phyloP scores from a whole-genome alignment of 1,140 invertebrate genomes.

The Drosophila saltans region DNA sequence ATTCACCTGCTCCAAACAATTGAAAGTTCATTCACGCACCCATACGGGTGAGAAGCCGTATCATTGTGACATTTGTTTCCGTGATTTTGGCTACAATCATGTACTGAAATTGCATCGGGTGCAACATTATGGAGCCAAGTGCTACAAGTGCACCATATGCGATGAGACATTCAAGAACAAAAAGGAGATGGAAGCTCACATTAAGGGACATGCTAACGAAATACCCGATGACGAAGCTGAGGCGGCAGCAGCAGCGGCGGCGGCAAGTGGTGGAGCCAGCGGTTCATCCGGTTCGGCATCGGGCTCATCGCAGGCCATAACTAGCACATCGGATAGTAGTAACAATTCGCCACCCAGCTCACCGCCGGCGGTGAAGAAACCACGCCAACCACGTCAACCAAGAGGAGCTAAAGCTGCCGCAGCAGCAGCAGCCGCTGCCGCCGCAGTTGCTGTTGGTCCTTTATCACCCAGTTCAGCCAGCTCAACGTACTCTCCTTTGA shows the following conservation, averaged over 20 bases:
- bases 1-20: conserved; percentile 95
- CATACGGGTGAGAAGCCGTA: conserved; percentile 94
- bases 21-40: conserved; percentile 92
- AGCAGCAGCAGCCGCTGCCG: background rate
- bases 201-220: conserved; percentile 93
- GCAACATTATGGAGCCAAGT: conserved; percentile 95
- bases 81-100: conserved; percentile 93
- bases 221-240: conserved; percentile 81
- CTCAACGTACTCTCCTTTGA: conserved; percentile 61
- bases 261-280: conserved; percentile 31
- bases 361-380: conserved; percentile 77
- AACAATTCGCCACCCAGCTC: conserved; percentile 66
- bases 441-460: conserved; percentile 27
- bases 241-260: conserved; percentile 68
- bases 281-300: conserved; percentile 56
- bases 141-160: conserved; percentile 94
- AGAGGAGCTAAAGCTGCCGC: conserved; percentile 36
- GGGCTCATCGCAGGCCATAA: conserved; percentile 40
- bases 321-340: conserved; percentile 63
- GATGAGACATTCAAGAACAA: conserved; percentile 94
- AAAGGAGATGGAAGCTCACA: conserved; percentile 94
- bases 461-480: conserved; percentile 60
- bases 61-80: conserved; percentile 86
- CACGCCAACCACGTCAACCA: conserved; percentile 58
- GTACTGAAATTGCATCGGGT: conserved; percentile 94